Conservation (phyloP, 2,888 invertebrate genomes). For the Barypeithes pellucidus region DNA sequence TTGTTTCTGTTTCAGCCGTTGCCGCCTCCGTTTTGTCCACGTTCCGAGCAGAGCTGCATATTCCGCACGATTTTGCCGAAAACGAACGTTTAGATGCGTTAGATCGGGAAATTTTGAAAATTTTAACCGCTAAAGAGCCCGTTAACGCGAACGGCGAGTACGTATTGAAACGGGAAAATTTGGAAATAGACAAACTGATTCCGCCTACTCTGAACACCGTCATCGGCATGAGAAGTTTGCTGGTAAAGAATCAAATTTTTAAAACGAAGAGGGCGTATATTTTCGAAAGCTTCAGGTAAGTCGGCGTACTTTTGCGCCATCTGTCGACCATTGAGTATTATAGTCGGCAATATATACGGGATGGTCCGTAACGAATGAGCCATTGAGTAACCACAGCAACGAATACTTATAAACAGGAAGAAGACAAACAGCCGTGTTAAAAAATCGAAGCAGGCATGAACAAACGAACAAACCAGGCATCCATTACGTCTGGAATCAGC, state of each 20-base stretch:
- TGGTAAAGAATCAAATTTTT: conserved; percentile 45
- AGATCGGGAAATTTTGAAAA: conserved; percentile 58
- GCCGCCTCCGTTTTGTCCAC: conserved; percentile 53
- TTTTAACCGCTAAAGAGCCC: not conserved
- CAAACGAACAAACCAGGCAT: too few species aligned
- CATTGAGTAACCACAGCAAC: too few species aligned
- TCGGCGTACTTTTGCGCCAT: too few species aligned
- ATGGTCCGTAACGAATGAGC: too few species aligned
- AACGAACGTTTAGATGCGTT: conserved; percentile 56
- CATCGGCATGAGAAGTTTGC: conserved; percentile 52
- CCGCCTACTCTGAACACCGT: conserved; percentile 55
- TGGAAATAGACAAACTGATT: conserved; percentile 20
- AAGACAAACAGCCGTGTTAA: too few species aligned
- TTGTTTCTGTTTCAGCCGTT: conserved; percentile 33
- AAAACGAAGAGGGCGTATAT: conserved; percentile 18
- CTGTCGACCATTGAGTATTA: too few species aligned
- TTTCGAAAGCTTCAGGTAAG: conserved; percentile 32
- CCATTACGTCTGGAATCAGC: too few species aligned
- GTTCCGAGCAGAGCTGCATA: conserved; percentile 54
- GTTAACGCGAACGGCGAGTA: conserved; percentile 19
- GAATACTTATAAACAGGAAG: too few species aligned
- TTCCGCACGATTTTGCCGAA: conserved; percentile 56
- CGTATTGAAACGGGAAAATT: conserved; percentile 11
- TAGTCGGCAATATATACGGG: too few species aligned
- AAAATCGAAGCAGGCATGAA: too few species aligned